Evolutionary conservation across 2,888 invertebrate species (phyloP), one percentile per base, ranked within the genome.

Genomic region (Rugalucina vietnamica): DNA sequence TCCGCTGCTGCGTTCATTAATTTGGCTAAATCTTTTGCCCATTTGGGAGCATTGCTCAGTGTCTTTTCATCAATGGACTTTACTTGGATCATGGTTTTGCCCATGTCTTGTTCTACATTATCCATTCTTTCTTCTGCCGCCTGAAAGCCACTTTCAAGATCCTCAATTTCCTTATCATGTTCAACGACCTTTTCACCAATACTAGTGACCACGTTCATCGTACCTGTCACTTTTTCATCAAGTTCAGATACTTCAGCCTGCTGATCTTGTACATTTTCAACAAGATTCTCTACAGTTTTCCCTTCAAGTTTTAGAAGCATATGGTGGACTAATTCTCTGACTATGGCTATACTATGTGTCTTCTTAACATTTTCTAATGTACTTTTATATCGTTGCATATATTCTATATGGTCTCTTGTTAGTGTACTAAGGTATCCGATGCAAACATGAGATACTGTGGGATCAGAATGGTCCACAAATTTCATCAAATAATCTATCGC

Each of bases 21-120:
- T 79, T 90, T 91, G 65, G 93, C 90, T 2, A 94, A 90, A 71
- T 94, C 93, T 76, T 92, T 87, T 4, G 93, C 92, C 94, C 94
- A 94, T 73, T 86, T 90, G 5, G 94, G 94, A 14, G 94, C 94
- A 89, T 93, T 92, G 60, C 91, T 91, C 81, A 94, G 84, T 29
- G 94, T 94, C 92, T 93, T 94, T 71, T 90, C 88, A 70, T 94
- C 94, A 72, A 94, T 91, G 81, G 92, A 92, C 72, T 93, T 92
- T 0, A 92, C 91, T 84, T 92, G 92, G 8, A 80, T 73, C 32
- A 91, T 92, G 3, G 91, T 91, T 49, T 91, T 92, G 21, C 88
- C 88, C 34, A 92, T 76, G 36, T 91, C 90, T 39, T 88, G 83
- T 70, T 92, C 90, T 12, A 91, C 87, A 10, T 77, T 74, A 43